A percentile compares a stretch with the other conserved stretches of the same genome.
Evolutionary conservation across 1,140 invertebrate genomes (phyloP).

Genomic region (Bombus haemorrhoidalis): DNA sequence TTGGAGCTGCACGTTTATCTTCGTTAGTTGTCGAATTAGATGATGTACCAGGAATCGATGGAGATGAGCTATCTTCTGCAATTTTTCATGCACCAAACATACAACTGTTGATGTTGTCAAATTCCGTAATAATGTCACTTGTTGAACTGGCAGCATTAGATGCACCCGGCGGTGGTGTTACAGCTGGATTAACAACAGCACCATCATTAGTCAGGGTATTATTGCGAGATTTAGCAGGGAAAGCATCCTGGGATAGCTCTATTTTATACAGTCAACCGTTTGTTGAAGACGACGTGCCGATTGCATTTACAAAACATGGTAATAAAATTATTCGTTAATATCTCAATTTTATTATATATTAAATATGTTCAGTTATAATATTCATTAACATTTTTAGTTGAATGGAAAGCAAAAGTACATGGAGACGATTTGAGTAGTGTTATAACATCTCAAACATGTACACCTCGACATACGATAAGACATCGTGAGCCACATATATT

Average conservation of each 20-base stretch:
- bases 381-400: slow-evolving; percentile 56
- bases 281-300: slow-evolving; percentile 66
- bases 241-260: slow-evolving; percentile 97
- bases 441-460: slow-evolving; percentile 75
- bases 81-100: slow-evolving; percentile 94
- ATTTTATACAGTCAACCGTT: slow-evolving; percentile 91
- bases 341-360: not conserved
- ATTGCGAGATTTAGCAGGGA: slow-evolving; percentile 96
- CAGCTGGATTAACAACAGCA: slow-evolving; percentile 87
- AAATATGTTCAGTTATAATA: not conserved
- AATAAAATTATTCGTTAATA: slow-evolving; percentile 16
- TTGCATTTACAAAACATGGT: slow-evolving; percentile 70
- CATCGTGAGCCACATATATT: slow-evolving; percentile 88
- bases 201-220: slow-evolving; percentile 91
- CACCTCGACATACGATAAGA: slow-evolving; percentile 87
- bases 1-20: slow-evolving; percentile 91
- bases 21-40: slow-evolving; percentile 96
- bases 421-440: slow-evolving; percentile 76
- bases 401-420: slow-evolving; percentile 67
- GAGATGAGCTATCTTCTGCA: slow-evolving; percentile 89
- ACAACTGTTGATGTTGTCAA: slow-evolving; percentile 94
- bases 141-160: slow-evolving; percentile 95
- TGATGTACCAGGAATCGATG: slow-evolving; percentile 90
- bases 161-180: slow-evolving; percentile 92
- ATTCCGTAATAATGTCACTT: slow-evolving; percentile 92